These are phyloP conservation scores for Sthenelais limicola DNA, from an alignment of 2,888 invertebrate species.

Conservation along the genomic window DNA sequence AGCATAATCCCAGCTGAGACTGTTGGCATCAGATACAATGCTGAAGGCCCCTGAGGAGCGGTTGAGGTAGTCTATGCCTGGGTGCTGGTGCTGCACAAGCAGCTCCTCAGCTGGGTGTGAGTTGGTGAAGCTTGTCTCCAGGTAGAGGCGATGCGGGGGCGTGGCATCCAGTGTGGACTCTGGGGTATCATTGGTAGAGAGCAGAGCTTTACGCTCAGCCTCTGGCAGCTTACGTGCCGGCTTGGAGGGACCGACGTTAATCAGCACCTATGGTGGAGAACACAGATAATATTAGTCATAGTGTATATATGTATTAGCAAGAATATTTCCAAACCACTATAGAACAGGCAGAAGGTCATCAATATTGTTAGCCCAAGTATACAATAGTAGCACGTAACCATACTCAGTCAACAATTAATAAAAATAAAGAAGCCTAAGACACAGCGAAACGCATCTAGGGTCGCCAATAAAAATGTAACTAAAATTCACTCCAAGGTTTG, in stretches of 20 bases:
- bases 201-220: constrained; percentile 58
- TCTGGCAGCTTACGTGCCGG: constrained; percentile 73
- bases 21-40: constrained; percentile 44
- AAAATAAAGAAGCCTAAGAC: too few relatives aligned
- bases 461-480: too few relatives aligned
- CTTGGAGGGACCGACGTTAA: constrained; percentile 83
- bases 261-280: constrained; percentile 67
- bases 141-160: constrained; percentile 76
- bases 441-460: too few relatives aligned
- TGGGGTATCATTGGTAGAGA: constrained; percentile 47
- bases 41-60: constrained; percentile 35
- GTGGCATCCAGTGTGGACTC: neutral
- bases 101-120: constrained; percentile 15
- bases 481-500: too few relatives aligned
- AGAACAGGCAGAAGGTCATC: too few relatives aligned
- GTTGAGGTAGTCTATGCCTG: constrained; percentile 30
- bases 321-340: too few relatives aligned
- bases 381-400: too few relatives aligned
- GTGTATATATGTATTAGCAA: too few relatives aligned
- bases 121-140: constrained; percentile 83
- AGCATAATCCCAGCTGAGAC: constrained; percentile 74
- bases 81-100: neutral
- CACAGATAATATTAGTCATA: too few relatives aligned
- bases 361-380: too few relatives aligned
- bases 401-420: too few relatives aligned